Evolutionary conservation across 2,888 invertebrate genomes (phyloP), one percentile per base, ranked within the genome.

Genomic region (Tetheella fluctuosa): DNA sequence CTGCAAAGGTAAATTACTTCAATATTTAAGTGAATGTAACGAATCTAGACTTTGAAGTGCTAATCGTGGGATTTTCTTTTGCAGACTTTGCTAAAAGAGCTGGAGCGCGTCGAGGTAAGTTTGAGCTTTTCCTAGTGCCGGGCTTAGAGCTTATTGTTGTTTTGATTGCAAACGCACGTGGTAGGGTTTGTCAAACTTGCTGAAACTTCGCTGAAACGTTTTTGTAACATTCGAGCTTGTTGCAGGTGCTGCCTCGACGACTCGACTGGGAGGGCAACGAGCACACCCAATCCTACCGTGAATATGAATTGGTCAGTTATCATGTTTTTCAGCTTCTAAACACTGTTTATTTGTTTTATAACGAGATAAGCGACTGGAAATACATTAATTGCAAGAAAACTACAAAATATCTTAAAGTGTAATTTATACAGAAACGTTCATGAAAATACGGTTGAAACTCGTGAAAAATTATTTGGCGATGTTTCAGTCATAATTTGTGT

Each of bases 231-330:
- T 71, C 70, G 73, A 66, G 65, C 61, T 91, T 90, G 83, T 94
- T 94, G 77, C 94, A 98, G 98, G 96, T 98, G 84, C 94, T 99
- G 81, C 98, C 98, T 57, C 95, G 95, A 83, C 96, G 98, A 77
- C 93, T 96, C 64, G 98, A 99, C 94, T 99, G 99, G 98, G 94
- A 96, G 88, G 99, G 98, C 77, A 94, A 94, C 80, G 94, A 96
- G 89, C 98, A 98, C 94, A 94, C 95, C 76, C 96, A 97, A 88
- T 95, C 95, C 64, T 97, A 97, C 89, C 95, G n/a, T n/a, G n/a
- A n/a, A n/a, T n/a, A 96, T 76, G 97, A 98, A 94, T 95, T 98
- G 96, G 98, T 98, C 93, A 96, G 96, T 94, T 84, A 83, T 70
- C 64, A 55, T 42, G 54, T 60, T 57, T 74, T 76, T 80, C 79